These are phyloP conservation scores for Philhelius pedissequus DNA, from an alignment of 2,888 invertebrate species.

Conservation along the genomic window DNA sequence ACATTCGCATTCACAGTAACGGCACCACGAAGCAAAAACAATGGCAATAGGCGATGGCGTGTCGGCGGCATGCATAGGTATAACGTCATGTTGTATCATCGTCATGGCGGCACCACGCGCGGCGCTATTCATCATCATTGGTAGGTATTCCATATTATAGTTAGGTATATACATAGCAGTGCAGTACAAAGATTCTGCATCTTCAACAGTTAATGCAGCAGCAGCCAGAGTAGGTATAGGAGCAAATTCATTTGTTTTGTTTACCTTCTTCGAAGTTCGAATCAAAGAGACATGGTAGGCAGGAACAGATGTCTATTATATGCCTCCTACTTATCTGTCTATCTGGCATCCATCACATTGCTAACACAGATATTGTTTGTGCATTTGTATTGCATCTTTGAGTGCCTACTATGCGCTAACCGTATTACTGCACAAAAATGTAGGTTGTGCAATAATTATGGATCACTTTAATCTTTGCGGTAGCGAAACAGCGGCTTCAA, in stretches of 20 bases:
- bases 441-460: constrained; percentile 60
- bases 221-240: neutral
- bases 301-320: neutral
- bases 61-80: neutral
- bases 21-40: constrained; percentile 1
- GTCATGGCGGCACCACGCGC: neutral
- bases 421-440: constrained; percentile 51
- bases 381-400: neutral
- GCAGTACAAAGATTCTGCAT: neutral
- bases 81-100: neutral
- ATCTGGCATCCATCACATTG: constrained; percentile 18
- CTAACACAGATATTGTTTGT: constrained; percentile 16
- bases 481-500: neutral
- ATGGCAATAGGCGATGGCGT: too few relatives aligned
- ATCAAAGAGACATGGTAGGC: neutral
- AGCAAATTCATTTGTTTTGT: constrained; percentile 8
- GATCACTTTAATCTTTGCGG: constrained; percentile 36
- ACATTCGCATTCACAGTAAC: neutral
- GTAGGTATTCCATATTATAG: neutral
- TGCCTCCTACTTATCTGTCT: neutral
- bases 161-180: neutral
- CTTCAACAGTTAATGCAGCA: neutral
- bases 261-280: neutral
- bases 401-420: constrained; percentile 26
- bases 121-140: neutral